phyloP scores from a whole-genome alignment of 2,888 invertebrate species.

The Eupithecia abbreviata region DNA sequence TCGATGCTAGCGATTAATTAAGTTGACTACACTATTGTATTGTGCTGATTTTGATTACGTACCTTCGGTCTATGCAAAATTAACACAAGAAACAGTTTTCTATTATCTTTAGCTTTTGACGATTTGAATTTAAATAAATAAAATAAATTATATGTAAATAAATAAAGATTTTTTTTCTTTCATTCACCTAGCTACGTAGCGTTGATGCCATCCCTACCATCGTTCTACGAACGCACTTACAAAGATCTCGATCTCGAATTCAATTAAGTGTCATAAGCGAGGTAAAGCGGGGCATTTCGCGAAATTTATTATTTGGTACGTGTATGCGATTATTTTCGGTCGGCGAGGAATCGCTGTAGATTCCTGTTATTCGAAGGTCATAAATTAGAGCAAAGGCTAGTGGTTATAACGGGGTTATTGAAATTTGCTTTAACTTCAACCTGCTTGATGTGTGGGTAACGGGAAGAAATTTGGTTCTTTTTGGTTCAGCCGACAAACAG shows the following conservation, averaged over 20 bases:
- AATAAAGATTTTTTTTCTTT: no score
- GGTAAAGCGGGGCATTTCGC: conserved; percentile 58
- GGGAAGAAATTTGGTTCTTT: conserved; percentile 1
- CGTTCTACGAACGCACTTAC: conserved; percentile 79
- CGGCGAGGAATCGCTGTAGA: conserved; percentile 18
- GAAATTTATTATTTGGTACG: conserved; percentile 77
- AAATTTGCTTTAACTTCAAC: conserved; percentile 14
- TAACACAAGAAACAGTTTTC: no score
- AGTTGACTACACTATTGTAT: no score
- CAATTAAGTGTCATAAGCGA: conserved; percentile 81
- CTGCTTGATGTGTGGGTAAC: neutral
- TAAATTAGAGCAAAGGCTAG: conserved; percentile 36
- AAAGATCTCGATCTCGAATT: conserved; percentile 75
- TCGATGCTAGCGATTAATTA: no score
- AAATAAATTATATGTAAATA: no score
- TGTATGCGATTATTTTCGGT: conserved; percentile 48
- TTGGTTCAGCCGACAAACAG: no score
- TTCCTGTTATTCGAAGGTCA: conserved; percentile 36
- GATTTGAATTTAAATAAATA: no score
- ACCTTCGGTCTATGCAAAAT: no score
- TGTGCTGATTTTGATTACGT: no score
- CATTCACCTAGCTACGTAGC: no score
- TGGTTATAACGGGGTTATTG: conserved; percentile 23
- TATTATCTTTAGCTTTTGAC: no score
- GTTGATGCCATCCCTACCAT: conserved; percentile 61